These are phyloP conservation scores for Aporophyla lueneburgensis DNA, from an alignment of 2,888 invertebrate species.

Conservation along the genomic window DNA sequence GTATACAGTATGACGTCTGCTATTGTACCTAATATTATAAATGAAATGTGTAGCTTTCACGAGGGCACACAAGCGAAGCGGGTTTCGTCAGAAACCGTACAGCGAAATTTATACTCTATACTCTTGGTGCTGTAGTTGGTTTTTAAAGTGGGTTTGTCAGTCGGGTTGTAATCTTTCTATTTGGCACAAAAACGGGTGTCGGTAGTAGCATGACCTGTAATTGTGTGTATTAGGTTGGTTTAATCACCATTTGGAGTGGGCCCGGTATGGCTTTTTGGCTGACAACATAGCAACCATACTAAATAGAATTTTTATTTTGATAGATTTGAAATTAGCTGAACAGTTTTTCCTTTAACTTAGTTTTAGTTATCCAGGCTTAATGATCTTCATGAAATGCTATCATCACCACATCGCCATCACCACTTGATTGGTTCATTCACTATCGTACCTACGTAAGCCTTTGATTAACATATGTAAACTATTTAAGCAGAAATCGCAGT, in stretches of 20 bases:
- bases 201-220: constrained; percentile 90
- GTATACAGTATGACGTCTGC: constrained; percentile 89
- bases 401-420: not conserved
- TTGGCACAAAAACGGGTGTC: constrained; percentile 79
- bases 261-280: constrained; percentile 88
- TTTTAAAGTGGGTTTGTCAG: constrained; percentile 64
- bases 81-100: constrained; percentile 70
- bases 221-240: constrained; percentile 90
- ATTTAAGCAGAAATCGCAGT: not conserved
- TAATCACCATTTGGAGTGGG: constrained; percentile 91
- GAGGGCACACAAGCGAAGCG: constrained; percentile 85
- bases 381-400: not conserved
- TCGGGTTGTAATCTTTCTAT: constrained; percentile 71
- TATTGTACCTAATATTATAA: constrained; percentile 89
- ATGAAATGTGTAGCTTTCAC: constrained; percentile 91
- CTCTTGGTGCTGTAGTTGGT: not conserved
- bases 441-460: not conserved
- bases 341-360: not conserved
- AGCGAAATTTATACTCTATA: constrained; percentile 66
- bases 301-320: constrained; percentile 80
- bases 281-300: constrained; percentile 83
- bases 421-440: not conserved
- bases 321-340: constrained; percentile 50
- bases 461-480: not conserved
- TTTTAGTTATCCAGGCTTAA: too few species aligned